Percentiles rank a stretch among this genome's conserved stretches.
Conservation (phyloP, 2,797 vertebrate species). For the Psittacula echo region DNA sequence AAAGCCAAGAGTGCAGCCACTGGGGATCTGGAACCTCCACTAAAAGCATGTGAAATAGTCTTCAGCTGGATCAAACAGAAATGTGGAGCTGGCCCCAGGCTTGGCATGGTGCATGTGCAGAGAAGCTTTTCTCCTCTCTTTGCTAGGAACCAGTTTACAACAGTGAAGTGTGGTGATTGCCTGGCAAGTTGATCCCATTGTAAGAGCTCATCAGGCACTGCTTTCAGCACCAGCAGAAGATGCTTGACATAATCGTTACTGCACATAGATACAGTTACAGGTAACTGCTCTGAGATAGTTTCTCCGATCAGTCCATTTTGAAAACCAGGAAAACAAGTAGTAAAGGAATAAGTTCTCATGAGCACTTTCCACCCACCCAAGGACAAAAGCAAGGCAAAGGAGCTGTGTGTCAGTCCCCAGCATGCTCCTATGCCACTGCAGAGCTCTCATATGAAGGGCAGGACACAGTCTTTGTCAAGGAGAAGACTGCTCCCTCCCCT, state of each 20-base stretch:
- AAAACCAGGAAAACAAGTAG: neutral
- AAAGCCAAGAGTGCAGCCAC: neutral
- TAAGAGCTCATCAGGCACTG: neutral
- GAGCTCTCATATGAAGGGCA: neutral
- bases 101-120: neutral
- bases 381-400: neutral
- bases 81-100: neutral
- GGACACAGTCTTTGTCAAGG: neutral
- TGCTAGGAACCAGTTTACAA: neutral
- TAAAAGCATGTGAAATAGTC: neutral
- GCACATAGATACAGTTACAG: neutral
- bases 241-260: neutral
- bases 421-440: accelerated
- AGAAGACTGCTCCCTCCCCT: neutral
- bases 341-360: neutral
- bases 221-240: neutral
- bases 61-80: neutral
- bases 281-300: neutral
- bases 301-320: neutral
- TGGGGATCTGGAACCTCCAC: neutral
- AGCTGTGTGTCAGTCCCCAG: neutral
- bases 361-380: neutral
- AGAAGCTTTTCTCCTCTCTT: neutral
- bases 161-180: neutral
- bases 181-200: neutral